Base-by-base conservation (phyloP, 2,113 vertebrate species). In the Ciconia maguari region DNA sequence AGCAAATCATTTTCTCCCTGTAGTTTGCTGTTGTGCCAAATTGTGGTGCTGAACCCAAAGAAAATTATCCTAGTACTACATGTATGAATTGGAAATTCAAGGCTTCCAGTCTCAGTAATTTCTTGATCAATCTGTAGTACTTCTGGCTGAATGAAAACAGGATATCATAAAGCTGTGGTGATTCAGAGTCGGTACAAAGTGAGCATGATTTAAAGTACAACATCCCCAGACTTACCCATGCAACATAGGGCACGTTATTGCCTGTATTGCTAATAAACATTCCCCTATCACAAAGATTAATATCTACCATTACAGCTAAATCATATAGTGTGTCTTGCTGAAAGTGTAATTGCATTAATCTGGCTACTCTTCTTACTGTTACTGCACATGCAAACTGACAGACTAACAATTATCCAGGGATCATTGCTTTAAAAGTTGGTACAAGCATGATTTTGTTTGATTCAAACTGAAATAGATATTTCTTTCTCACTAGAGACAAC, bases 21-120 rank as follows among this genome's bases (percentile, higher is more conserved):
- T 84, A 4, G 25, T 70, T 83, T 80, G 49, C 54, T 69, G 24
- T 89, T 88, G 76, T 36, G 48, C 52, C 65, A 85, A 94, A 93
- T 41, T 42, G 57, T 3, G 1, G 48, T 15, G 76, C 25, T 91
- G 72, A 70, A 89, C 55, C 60, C 4, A 5, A 85, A 74, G 61
- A 74, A 62, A 83, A 70, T 49, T 84, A 36, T 87, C 6, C 2
- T 58, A 44, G n/a, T 55, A 10, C 10, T 30, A 6, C 10, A 16
- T 2, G 32, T 19, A 71, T 85, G 77, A 85, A 52, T 26, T 55
- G 52, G 62, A 89, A 89, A 91, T 68, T 38, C 57, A 60, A 77
- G 14, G 38, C 42, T 84, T 72, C 34, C 32, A 65, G 16, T 29
- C 34, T 41, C 49, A 13, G 25, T 58, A 20, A 78, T 81, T 89